These are phyloP conservation scores for Eupithecia pulchellata DNA, from an alignment of 2,888 invertebrate species.

Conservation along the genomic window DNA sequence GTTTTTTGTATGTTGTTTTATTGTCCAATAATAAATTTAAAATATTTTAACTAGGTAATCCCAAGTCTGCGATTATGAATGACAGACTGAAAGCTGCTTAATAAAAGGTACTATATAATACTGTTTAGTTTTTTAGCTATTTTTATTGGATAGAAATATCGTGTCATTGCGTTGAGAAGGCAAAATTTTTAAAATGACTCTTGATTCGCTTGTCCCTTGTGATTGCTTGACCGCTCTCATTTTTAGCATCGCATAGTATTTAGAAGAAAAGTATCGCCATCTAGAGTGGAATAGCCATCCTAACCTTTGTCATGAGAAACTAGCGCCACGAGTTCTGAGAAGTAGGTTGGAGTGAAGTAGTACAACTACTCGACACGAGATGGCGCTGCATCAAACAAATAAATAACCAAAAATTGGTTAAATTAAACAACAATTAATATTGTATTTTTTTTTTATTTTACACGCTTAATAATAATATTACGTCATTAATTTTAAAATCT, in stretches of 20 bases:
- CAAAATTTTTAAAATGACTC: not conserved
- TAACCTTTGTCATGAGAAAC: not conserved
- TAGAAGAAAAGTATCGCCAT: constrained; percentile 12
- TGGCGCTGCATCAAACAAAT: not conserved
- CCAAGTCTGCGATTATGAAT: no score
- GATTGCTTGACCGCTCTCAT: not conserved
- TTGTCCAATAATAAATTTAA: no score
- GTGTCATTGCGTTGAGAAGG: not conserved
- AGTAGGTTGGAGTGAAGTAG: not conserved
- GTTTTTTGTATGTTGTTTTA: no score
- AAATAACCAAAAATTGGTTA: no score
- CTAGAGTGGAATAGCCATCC: constrained; percentile 15
- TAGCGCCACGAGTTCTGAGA: not conserved
- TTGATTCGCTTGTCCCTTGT: not conserved
- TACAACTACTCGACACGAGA: not conserved
- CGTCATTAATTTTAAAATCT: no score
- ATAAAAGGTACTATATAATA: no score
- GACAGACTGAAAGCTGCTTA: no score
- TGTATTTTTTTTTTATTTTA: no score
- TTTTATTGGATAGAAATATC: not conserved
- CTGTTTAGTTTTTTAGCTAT: not conserved
- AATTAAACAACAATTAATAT: no score
- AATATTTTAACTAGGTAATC: no score
- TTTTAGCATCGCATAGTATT: not conserved
- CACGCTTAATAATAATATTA: no score